phyloP scores from a whole-genome alignment of 2,797 vertebrate genomes.

The Oryzias dopingdopingensis region DNA sequence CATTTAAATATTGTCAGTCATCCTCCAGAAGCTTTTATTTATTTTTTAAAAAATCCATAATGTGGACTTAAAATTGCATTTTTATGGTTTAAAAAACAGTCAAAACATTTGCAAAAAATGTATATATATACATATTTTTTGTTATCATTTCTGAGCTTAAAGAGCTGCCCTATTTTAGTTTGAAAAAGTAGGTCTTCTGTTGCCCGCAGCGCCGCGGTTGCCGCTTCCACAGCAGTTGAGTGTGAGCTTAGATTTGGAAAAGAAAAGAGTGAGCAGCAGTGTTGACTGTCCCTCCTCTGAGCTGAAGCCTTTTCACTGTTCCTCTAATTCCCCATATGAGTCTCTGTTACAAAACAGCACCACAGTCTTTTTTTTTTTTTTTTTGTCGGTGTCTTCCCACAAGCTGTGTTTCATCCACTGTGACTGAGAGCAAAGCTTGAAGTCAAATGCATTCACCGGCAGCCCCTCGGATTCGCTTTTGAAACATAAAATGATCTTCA shows the following conservation, averaged over 20 bases:
- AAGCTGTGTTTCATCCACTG: slow-evolving; percentile 40
- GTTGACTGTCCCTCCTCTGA: slow-evolving; percentile 64
- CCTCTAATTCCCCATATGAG: slow-evolving; percentile 65
- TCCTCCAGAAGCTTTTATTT: slow-evolving; percentile 16
- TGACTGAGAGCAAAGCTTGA: slow-evolving; percentile 34
- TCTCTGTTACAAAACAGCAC: slow-evolving; percentile 56
- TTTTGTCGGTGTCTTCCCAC: slow-evolving; percentile 53
- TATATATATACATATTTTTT: slow-evolving; percentile 17
- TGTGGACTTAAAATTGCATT: too few relatives aligned
- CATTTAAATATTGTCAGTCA: slow-evolving; percentile 59
- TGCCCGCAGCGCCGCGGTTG: slow-evolving; percentile 69
- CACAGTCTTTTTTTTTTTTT: slow-evolving; percentile 44
- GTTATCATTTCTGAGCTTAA: slow-evolving; percentile 52
- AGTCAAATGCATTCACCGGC: slow-evolving; percentile 37
- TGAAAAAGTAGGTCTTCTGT: slow-evolving; percentile 79
- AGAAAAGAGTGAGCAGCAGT: slow-evolving; percentile 55
- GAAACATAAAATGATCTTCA: slow-evolving; percentile 16
- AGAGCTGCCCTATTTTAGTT: slow-evolving; percentile 71
- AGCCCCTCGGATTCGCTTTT: slow-evolving; percentile 14
- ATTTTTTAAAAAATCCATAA: slow-evolving; percentile 14
- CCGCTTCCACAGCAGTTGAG: slow-evolving; percentile 71
- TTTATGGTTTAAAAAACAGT: too few relatives aligned
- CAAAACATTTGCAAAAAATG: slow-evolving; percentile 14
- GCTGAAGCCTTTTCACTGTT: slow-evolving; percentile 63
- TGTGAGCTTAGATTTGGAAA: slow-evolving; percentile 59